phyloP scores from a whole-genome alignment of 1,140 invertebrate species.

The Microplitis mediator region DNA sequence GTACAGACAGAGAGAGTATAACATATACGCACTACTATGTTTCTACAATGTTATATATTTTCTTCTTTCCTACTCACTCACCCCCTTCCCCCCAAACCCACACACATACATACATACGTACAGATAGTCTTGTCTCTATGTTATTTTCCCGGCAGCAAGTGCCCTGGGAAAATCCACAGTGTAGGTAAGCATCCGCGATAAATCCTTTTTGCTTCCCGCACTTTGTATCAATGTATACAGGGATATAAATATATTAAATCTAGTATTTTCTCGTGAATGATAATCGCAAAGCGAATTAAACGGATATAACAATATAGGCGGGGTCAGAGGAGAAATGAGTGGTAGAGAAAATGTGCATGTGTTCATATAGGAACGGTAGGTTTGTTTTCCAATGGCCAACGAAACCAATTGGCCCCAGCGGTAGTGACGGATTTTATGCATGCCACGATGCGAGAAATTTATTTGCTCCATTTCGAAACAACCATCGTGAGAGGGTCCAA shows the following conservation, averaged over 20 bases:
- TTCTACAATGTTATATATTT: neutral
- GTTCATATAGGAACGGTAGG: neutral
- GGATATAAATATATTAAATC: too few relatives aligned
- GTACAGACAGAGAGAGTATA: neutral
- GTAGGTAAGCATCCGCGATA: slow-evolving; percentile 1
- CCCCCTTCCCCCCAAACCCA: neutral
- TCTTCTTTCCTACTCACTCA: neutral
- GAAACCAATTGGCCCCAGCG: slow-evolving; percentile 26
- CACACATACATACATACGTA: neutral
- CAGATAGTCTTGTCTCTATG: neutral
- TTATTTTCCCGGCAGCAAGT: neutral
- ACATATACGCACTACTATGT: slow-evolving; percentile 10
- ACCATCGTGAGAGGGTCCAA: slow-evolving; percentile 16
- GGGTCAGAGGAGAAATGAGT: neutral
- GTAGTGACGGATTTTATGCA: slow-evolving; percentile 30
- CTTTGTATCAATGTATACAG: neutral
- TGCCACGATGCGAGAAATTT: slow-evolving; percentile 41
- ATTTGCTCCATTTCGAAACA: slow-evolving; percentile 45
- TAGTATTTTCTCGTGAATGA: slow-evolving; percentile 13
- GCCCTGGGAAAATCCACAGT: neutral
- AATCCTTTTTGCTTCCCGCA: neutral
- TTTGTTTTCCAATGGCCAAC: slow-evolving; percentile 11
- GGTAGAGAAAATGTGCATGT: neutral
- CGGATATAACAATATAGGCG: slow-evolving; percentile 13
- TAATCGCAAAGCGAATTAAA: slow-evolving; percentile 10